Percentiles rank a stretch among this genome's conserved stretches.
Evolutionary conservation across 1,140 invertebrate genomes (phyloP).

Genomic region (Aphelinus certus): DNA sequence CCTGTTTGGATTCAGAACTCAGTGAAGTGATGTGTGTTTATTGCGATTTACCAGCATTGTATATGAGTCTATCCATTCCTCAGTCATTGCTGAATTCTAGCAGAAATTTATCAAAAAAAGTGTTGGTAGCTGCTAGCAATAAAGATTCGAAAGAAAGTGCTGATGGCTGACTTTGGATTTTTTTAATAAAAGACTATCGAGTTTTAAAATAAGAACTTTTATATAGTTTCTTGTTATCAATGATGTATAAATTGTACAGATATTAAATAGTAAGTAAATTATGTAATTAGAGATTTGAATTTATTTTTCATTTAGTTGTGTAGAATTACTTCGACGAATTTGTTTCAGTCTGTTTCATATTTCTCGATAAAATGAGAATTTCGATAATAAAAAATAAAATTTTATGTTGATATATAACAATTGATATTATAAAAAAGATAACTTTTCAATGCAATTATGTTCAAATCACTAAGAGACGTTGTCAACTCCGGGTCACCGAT

Average conservation of each 20-base stretch:
- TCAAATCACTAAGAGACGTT: too few species aligned
- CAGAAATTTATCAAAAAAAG: constrained; percentile 53
- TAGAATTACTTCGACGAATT: too few species aligned
- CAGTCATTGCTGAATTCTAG: constrained; percentile 32
- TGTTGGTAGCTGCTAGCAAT: background rate
- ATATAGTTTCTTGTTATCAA: background rate
- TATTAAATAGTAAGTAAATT: background rate
- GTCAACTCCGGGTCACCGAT: too few species aligned
- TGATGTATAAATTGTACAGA: background rate
- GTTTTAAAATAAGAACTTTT: background rate
- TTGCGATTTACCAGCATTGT: constrained; percentile 55
- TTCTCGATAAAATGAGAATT: too few species aligned
- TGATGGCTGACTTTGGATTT: too few species aligned
- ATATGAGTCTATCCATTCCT: constrained; percentile 47
- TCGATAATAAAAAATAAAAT: too few species aligned
- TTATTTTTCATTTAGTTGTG: background rate
- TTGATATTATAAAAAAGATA: too few species aligned
- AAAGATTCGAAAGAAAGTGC: background rate
- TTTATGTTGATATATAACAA: too few species aligned
- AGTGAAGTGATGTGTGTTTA: constrained; percentile 55
- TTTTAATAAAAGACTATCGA: constrained; percentile 9
- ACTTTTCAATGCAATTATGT: too few species aligned
- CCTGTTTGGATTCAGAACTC: constrained; percentile 50
- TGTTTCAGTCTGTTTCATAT: too few species aligned
- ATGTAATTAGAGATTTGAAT: background rate